Evolutionary conservation across 2,113 vertebrate species (phyloP).

Genomic region (Mirza zaza): DNA sequence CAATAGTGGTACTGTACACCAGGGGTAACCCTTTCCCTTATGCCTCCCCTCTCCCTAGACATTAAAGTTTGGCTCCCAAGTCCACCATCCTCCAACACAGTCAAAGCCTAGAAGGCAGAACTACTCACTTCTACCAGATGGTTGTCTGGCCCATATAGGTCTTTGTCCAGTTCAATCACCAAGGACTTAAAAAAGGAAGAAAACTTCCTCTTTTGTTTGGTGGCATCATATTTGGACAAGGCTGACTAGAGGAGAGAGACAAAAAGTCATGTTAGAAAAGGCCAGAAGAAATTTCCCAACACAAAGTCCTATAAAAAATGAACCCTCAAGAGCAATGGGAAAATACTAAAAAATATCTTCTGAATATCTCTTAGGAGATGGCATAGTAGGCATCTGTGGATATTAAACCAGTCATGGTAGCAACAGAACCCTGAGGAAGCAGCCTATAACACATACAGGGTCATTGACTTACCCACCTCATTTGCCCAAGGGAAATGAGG

Average conservation of each 20-base stretch:
- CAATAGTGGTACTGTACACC: not conserved
- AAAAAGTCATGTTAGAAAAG: slow-evolving; percentile 71
- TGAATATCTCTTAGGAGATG: not conserved
- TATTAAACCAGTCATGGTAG: slow-evolving; percentile 1
- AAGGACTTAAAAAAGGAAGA: slow-evolving; percentile 99
- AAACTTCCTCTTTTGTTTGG: slow-evolving; percentile 99
- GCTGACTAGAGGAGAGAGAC: slow-evolving; percentile 89
- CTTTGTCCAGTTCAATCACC: slow-evolving; percentile 99
- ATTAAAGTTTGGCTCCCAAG: not conserved
- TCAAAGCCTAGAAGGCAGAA: slow-evolving; percentile 61
- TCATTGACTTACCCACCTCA: not conserved
- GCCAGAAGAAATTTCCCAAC: slow-evolving; percentile 23
- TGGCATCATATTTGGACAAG: slow-evolving; percentile 98
- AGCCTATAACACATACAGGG: not conserved
- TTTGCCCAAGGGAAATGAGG: slow-evolving; percentile 22
- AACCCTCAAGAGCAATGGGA: not conserved
- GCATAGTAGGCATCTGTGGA: not conserved
- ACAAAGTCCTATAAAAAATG: slow-evolving; percentile 59
- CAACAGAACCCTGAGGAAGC: slow-evolving; percentile 5
- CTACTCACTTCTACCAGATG: slow-evolving; percentile 96
- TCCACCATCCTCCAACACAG: slow-evolving; percentile 43
- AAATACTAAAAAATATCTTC: slow-evolving; percentile 24
- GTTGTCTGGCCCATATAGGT: slow-evolving; percentile 99
- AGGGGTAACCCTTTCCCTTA: not conserved
- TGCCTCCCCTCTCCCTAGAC: not conserved